Evolutionary conservation across 53 echinoderm and acorn worm genomes (phyloP).

Genomic region (Holothuria scabra): DNA sequence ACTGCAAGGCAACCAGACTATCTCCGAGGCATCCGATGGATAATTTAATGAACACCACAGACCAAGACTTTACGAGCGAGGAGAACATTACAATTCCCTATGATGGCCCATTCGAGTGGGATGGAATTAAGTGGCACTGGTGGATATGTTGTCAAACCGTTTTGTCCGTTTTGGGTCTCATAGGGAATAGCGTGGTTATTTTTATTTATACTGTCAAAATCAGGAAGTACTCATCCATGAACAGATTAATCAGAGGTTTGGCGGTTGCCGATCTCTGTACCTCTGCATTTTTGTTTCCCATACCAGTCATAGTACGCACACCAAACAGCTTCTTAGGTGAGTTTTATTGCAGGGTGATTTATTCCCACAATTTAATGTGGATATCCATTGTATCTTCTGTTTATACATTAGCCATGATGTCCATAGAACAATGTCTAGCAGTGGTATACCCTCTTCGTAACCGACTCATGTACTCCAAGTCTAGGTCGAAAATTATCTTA

Average conservation of each 20-base stretch:
- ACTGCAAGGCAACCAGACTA: too few relatives aligned
- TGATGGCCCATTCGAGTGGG: not conserved
- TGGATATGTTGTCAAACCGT: slow-evolving; percentile 43
- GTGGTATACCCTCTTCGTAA: slow-evolving; percentile 12
- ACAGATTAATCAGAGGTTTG: slow-evolving; percentile 60
- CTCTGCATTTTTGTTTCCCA: slow-evolving; percentile 55
- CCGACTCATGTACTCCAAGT: slow-evolving; percentile 30
- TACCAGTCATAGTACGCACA: slow-evolving; percentile 43
- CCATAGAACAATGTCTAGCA: slow-evolving; percentile 71
- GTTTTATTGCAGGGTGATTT: slow-evolving; percentile 68
- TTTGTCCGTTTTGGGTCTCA: slow-evolving; percentile 59
- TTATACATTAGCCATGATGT: slow-evolving; percentile 66
- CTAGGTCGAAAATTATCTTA: slow-evolving; percentile 41
- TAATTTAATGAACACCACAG: too few relatives aligned
- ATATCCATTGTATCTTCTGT: slow-evolving; percentile 71
- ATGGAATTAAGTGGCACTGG: slow-evolving; percentile 58
- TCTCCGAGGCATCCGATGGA: too few relatives aligned
- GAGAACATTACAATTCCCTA: too few relatives aligned
- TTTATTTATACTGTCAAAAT: slow-evolving; percentile 65
- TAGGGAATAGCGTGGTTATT: slow-evolving; percentile 68
- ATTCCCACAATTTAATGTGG: slow-evolving; percentile 63
- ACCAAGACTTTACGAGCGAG: too few relatives aligned
- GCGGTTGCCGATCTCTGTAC: slow-evolving; percentile 75
- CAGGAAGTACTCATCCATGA: slow-evolving; percentile 56
- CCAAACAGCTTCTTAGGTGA: slow-evolving; percentile 48